Evolutionary conservation across 1,140 invertebrate species (phyloP), one percentile per base, ranked within the genome.

Genomic region (Cotesia typhae): DNA sequence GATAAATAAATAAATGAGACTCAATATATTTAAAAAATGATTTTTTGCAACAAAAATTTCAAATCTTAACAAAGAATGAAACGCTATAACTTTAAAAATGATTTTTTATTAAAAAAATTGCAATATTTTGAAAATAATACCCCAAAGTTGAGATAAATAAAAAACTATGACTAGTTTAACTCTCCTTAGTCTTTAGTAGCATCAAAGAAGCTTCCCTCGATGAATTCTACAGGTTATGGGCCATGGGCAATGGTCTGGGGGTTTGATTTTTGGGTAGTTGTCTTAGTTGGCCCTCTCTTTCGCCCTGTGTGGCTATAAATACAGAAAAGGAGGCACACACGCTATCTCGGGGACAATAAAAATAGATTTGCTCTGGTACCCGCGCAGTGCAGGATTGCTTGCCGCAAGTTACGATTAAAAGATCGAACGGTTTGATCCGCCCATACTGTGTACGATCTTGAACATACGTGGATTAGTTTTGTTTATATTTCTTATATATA

Each of bases 351-450:
- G 71, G 73, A 81, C 75, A 77, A 80, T 81, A 81, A 79, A 76
- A 80, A 80, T 80, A 79, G 77, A 76, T 80, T 75, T 68, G 72
- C 65, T 67, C 70, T 47, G 41, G 41, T 47, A 47, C 41, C 72
- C 37, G 67, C 69, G 53, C 70, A 70, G 72, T 72, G 74, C 73
- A 70, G 69, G 76, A 57, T 76, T 78, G 75, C 76, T 70, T 17
- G 74, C 74, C 73, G 77, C 79, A 76, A 82, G 80, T 82, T 81
- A 82, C 80, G 82, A 82, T 82, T 83, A 83, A 82, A 82, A 83
- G 79, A 75, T 74, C 74, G 75, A 70, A 55, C 66, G 72, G 67
- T 47, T 47, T 75, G 72, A 52, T 68, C 78, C 82, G 82, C 82
- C 82, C 82, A 83, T 76, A 73, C 79, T 80, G 66, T 83, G 81